Evolutionary conservation across 2,888 invertebrate species (phyloP).

Genomic region (Troides helena): DNA sequence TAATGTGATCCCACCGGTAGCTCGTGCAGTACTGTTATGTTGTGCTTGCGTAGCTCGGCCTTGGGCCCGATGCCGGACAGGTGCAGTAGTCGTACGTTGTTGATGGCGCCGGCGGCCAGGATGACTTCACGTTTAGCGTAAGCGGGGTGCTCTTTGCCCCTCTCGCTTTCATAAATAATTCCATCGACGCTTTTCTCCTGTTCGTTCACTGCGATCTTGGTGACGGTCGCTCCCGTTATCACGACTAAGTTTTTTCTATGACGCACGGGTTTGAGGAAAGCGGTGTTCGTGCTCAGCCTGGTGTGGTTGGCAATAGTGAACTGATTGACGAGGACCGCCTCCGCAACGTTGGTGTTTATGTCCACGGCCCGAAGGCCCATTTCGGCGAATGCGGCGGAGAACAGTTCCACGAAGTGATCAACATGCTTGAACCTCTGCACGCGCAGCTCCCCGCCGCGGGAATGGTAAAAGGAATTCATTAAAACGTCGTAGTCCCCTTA

Average conservation of each 20-base stretch:
- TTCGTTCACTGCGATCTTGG: constrained; percentile 63
- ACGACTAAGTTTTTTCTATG: constrained; percentile 67
- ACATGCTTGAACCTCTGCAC: constrained; percentile 68
- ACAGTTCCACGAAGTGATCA: constrained; percentile 66
- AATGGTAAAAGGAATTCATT: constrained; percentile 70
- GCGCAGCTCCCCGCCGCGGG: constrained; percentile 71
- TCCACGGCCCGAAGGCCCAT: constrained; percentile 68
- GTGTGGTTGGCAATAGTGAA: constrained; percentile 69
- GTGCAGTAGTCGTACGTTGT: constrained; percentile 68
- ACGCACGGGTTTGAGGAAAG: constrained; percentile 65
- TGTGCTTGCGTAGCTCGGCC: constrained; percentile 59
- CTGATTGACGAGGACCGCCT: constrained; percentile 70
- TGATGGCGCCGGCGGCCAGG: constrained; percentile 68
- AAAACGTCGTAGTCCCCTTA: constrained; percentile 72
- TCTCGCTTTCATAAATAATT: constrained; percentile 65
- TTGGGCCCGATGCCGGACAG: constrained; percentile 70
- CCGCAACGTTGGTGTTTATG: constrained; percentile 66
- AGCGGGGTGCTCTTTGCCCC: constrained; percentile 64
- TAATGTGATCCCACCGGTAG: constrained; percentile 70
- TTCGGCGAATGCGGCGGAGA: constrained; percentile 64
- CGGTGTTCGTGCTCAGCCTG: constrained; percentile 66
- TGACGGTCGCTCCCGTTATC: constrained; percentile 65
- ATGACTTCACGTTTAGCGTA: constrained; percentile 71
- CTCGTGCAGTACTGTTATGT: constrained; percentile 56
- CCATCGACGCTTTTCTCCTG: constrained; percentile 67